Evolutionary conservation across 1,140 invertebrate genomes (phyloP), one percentile per base, ranked within the genome.

Genomic region (Drosophila triauraria): DNA sequence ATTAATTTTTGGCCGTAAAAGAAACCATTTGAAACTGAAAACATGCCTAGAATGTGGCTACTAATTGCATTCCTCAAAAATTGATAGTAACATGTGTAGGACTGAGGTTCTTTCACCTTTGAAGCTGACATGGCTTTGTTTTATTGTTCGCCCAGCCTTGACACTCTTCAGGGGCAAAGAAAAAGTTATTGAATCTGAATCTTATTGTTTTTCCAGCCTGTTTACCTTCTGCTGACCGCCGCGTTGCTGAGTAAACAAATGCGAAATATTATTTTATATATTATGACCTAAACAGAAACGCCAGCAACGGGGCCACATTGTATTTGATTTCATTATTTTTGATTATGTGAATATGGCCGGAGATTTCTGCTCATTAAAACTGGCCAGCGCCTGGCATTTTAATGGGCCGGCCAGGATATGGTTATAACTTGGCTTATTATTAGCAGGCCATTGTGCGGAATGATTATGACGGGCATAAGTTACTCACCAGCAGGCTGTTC

Each of bases 401-500:
- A 87, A 86, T 83, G 59, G 80, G 43, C 51, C 35, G 8, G 44
- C 56, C 54, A 72, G 74, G 62, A 76, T 76, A 76, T 51, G 65
- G 67, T 17, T 54, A 67, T 59, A 57, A 77, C 56, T 77, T 68
- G 32, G 74, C 13, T 68, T 56, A 54, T 53, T 75, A 77, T 77
- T 76, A 20, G 62, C 75, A 43, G 47, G 48, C 75, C 54, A 77
- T 76, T 76, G 35, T 30, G 13, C 71, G 20, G 17, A 51, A 77
- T 67, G 62, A 68, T 76, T 59, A 77, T 61, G 74, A 69, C 59
- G 48, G 63, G 20, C 53, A 32, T 48, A 40, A 59, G 60, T 57
- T 62, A 92, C 91, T 92, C 80, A 92, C 91, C 87, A 92, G 69
- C 94, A 96, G 96, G 94, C 95, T 94, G 59, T 94, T 94, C 50